Base-by-base conservation (phyloP, 2,113 vertebrate genomes). In the Channa maculata region DNA sequence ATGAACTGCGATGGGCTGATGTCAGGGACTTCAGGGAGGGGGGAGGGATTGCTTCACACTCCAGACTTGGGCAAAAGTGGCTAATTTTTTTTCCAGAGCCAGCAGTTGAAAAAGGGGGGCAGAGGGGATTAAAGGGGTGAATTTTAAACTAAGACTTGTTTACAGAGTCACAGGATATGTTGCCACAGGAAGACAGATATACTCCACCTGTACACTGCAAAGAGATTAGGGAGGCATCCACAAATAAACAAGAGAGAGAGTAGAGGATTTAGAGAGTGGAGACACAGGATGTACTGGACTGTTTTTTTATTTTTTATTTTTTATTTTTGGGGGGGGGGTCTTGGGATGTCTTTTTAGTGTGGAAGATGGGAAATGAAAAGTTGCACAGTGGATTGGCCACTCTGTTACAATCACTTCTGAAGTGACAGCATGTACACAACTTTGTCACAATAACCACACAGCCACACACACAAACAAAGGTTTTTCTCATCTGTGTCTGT, bases 81-180 rank as follows among this genome's bases (percentile, higher is more conserved):
- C 90, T 92, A 87, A 86, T 75, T 86, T 75, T 75, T 82, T 68
- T 82, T 73, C 60, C 13, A 4, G 13, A 73, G 61, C 65, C 41
- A 71, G 75, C 75, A 67, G 71, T 75, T 24, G 54, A 85, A 60
- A 80, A 77, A 83, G 46, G 24, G 61, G 41, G 65, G 65, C 15
- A 72, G 73, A 59, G 66, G 74, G 86, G 86, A 89, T 92, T 90
- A 89, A 87, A 79, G 66, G 74, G 83, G 84, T 83, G 86, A 89
- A 90, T 91, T 88, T 88, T 88, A 87, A 90, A 91, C 72, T 68
- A 74, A 79, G 70, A 77, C 75, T 90, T 92, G 89, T 91, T 91
- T 91, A 91, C 84, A 88, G 76, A 91, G 87, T 91, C 82, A 76
- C 37, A 44, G 75, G 72, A 60, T 86, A 70, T 79, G 77, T 83